Evolutionary conservation across 1,140 invertebrate species (phyloP), one percentile per base, ranked within the genome.

Genomic region (Harpegnathos saltator): DNA sequence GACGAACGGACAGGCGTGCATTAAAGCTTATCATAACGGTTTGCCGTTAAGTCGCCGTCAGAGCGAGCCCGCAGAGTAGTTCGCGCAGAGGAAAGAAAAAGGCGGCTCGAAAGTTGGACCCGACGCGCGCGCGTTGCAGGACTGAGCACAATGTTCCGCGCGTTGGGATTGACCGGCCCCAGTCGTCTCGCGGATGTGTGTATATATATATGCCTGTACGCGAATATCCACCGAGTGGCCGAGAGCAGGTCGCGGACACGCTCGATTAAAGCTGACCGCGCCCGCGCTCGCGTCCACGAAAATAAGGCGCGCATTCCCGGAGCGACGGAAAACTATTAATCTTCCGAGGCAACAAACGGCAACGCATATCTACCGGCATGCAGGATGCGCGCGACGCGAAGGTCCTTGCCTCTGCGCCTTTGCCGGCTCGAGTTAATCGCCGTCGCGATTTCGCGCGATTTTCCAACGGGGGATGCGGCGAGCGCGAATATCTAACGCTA

Each of bases 21-120:
- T 94, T 93, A 93, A 80, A 93, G 91, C 89, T 91, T 91, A 92
- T 92, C 88, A 92, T 92, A 92, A 92, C 91, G 91, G 91, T 92
- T 75, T 83, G 84, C 82, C 83, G 85, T 86, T 90, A 90, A 90
- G 89, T 89, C 85, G 80, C 75, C 82, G 84, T 86, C 87, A 85
- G 78, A 58, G 62, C 74, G 84, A 84, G 82, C 62, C 58, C 63
- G 71, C n/a, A n/a, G 72, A 62, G 58, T 82, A 82, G 71, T 81
- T 72, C 73, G 19, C 58, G 65, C 9, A 52, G 48, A 22, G 19
- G 38, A 69, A 73, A 66, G 82, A 82, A 77, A 83, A 77, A 83
- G 59, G 54, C 73, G 58, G 44, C 44, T 84, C 86, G 85, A 86
- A 86, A 86, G 56, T 80, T 80, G 74, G 74, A 74, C 71, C 74